These are phyloP conservation scores for Dromococcyx pavoninus DNA, from an alignment of 2,797 vertebrate species.

Conservation along the genomic window DNA sequence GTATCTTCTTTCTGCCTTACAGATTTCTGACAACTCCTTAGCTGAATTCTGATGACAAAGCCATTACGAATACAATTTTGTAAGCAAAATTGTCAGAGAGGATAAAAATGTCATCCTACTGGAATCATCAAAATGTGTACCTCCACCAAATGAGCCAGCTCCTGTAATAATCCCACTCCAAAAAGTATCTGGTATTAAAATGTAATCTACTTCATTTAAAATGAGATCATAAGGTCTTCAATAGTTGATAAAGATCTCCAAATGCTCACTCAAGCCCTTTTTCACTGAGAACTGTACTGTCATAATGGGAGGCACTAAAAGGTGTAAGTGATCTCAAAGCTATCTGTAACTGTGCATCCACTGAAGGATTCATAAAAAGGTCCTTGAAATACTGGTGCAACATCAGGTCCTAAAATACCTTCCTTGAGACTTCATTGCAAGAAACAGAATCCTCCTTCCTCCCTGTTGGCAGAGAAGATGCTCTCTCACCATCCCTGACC, in stretches of 20 bases:
- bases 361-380: neutral
- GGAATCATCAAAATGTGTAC: neutral
- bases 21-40: conserved; percentile 23
- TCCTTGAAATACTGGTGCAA: neutral
- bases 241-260: neutral
- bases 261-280: neutral
- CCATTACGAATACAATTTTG: neutral
- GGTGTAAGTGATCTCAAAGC: neutral
- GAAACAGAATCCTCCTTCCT: neutral
- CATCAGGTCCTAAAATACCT: neutral
- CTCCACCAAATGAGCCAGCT: neutral
- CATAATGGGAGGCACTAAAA: neutral
- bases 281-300: neutral
- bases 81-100: conserved; percentile 2
- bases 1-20: neutral
- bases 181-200: neutral
- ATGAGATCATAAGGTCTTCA: neutral
- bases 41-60: conserved; percentile 11
- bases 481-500: neutral
- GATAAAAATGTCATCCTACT: conserved; percentile 13
- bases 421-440: neutral
- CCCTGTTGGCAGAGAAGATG: neutral
- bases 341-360: neutral
- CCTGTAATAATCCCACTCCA: neutral
- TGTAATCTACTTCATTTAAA: neutral